A percentile compares a stretch with the other conserved stretches of the same genome.
Conservation (phyloP, 2,888 invertebrate genomes). For the Synergus umbraculus region DNA sequence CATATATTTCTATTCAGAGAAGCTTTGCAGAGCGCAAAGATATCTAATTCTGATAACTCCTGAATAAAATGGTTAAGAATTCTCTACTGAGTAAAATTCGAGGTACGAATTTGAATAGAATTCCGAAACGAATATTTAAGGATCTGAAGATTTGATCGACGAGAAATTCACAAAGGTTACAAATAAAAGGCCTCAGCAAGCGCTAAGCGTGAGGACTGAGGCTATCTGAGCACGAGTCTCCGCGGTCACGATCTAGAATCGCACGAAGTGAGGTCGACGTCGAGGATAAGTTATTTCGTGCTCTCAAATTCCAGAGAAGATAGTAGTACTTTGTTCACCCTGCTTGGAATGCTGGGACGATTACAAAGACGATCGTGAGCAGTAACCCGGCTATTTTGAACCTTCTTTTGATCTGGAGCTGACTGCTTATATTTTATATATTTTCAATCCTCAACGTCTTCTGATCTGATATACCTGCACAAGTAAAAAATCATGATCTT, state of each 20-base stretch:
- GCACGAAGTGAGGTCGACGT: slow-evolving; percentile 48
- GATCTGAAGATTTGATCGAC: slow-evolving; percentile 1
- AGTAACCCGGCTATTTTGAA: slow-evolving; percentile 50
- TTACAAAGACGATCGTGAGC: slow-evolving; percentile 50
- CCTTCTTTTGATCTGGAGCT: slow-evolving; percentile 45
- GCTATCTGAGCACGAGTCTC: slow-evolving; percentile 49
- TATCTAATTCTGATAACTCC: no score
- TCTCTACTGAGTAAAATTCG: no score
- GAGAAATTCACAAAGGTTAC: slow-evolving; percentile 10
- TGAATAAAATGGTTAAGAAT: no score
- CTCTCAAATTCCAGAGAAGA: slow-evolving; percentile 56
- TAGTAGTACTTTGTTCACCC: slow-evolving; percentile 48
- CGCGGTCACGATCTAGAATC: slow-evolving; percentile 56
- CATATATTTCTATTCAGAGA: no score
- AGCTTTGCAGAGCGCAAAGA: no score
- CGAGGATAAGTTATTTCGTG: slow-evolving; percentile 55
- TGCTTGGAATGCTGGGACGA: slow-evolving; percentile 43
- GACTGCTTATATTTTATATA: neutral
- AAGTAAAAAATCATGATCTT: neutral
- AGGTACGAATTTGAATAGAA: neutral
- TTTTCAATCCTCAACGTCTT: slow-evolving; percentile 41
- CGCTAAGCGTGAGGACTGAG: neutral
- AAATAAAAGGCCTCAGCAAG: neutral
- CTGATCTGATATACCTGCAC: neutral
- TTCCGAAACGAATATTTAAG: neutral